Evolutionary conservation across 1,140 invertebrate genomes (phyloP).

Genomic region (Hesperophylax magnus): DNA sequence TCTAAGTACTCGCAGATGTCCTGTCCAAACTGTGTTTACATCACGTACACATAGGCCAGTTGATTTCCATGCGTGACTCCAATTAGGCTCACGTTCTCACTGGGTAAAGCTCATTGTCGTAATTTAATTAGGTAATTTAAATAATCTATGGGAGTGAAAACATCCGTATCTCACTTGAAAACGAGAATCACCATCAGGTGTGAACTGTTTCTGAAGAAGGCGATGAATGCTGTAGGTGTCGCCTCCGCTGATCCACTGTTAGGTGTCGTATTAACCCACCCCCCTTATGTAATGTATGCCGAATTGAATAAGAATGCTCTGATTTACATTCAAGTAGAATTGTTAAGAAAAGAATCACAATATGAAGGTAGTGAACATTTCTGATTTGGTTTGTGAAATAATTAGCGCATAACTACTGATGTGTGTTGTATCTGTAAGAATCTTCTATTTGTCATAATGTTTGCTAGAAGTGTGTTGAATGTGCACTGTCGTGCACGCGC

Average conservation of each 20-base stretch:
- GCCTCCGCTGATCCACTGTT: too few relatives aligned
- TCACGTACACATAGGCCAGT: not conserved
- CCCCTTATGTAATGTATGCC: not conserved
- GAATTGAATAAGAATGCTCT: slow-evolving; percentile 16
- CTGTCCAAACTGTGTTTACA: slow-evolving; percentile 24
- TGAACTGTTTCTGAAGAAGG: not conserved
- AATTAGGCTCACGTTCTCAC: too few relatives aligned
- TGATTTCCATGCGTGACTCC: too few relatives aligned
- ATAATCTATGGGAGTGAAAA: too few relatives aligned
- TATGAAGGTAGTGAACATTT: slow-evolving; percentile 18
- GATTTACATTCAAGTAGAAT: not conserved
- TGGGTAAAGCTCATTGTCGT: too few relatives aligned
- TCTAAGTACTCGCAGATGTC: not conserved
- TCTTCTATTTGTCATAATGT: not conserved
- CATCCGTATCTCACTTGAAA: too few relatives aligned
- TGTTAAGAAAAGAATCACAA: slow-evolving; percentile 11
- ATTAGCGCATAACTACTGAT: slow-evolving; percentile 4
- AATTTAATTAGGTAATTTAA: too few relatives aligned
- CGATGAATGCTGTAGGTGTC: too few relatives aligned
- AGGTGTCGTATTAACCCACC: too few relatives aligned
- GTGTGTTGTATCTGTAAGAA: slow-evolving; percentile 31
- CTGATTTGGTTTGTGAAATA: slow-evolving; percentile 10
- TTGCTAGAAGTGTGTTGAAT: slow-evolving; percentile 18
- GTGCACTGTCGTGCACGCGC: not conserved
- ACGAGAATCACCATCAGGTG: too few relatives aligned